Evolutionary conservation across 2,888 invertebrate genomes (phyloP).

Genomic region (Podotricha telesiphe): DNA sequence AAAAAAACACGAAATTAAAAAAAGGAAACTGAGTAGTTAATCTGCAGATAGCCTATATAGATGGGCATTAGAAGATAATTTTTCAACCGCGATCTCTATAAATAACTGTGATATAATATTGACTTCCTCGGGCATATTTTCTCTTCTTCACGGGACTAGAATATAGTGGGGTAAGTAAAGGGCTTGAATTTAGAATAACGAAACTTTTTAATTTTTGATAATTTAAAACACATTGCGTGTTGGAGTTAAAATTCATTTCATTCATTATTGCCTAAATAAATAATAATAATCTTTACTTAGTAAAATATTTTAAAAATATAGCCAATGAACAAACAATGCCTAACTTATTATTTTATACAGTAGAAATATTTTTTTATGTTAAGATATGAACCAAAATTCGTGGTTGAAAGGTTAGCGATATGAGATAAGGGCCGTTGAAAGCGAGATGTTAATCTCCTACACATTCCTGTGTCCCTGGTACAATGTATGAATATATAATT

Average conservation of each 20-base stretch:
- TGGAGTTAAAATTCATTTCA: too few species aligned
- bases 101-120: not conserved
- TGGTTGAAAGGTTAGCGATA: slow-evolving; percentile 58
- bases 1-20: too few species aligned
- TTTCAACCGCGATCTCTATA: not conserved
- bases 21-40: too few species aligned
- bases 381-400: slow-evolving; percentile 65
- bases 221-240: too few species aligned
- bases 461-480: slow-evolving; percentile 76
- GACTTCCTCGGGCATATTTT: too few species aligned
- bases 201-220: too few species aligned
- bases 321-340: slow-evolving; percentile 38
- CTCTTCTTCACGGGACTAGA: too few species aligned
- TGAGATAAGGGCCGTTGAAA: slow-evolving; percentile 70
- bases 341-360: slow-evolving; percentile 62
- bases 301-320: not conserved
- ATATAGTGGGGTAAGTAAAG: too few species aligned
- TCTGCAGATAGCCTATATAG: not conserved
- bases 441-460: slow-evolving; percentile 69
- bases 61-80: not conserved
- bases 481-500: slow-evolving; percentile 75
- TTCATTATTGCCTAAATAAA: too few species aligned
- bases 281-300: too few species aligned
- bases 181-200: too few species aligned
- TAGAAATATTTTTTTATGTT: slow-evolving; percentile 59